A percentile compares a stretch with the other conserved stretches of the same genome.
Conservation (phyloP, 2,888 invertebrate genomes). For the Scaptomyza caliginosa region DNA sequence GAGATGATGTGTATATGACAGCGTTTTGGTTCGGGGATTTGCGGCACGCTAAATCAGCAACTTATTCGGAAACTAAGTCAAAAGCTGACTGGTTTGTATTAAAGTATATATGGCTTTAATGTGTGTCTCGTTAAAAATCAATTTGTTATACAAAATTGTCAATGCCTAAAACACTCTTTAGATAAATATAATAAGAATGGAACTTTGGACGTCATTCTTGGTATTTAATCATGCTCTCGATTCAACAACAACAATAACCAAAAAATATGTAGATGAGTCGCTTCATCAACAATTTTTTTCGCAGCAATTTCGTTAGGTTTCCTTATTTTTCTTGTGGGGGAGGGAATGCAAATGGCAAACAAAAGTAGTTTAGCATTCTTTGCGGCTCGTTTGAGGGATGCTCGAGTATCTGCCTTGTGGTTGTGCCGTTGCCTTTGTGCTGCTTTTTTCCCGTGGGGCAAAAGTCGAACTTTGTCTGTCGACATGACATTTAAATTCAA, state of each 20-base stretch:
- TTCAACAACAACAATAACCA: conserved; percentile 24
- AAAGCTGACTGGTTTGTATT: not conserved
- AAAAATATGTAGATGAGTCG: conserved; percentile 69
- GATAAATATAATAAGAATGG: conserved; percentile 36
- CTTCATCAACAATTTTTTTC: conserved; percentile 56
- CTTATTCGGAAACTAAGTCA: conserved; percentile 23
- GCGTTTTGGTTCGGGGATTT: conserved; percentile 19
- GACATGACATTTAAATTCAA: conserved; percentile 72
- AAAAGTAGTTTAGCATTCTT: conserved; percentile 73
- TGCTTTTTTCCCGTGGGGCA: not conserved
- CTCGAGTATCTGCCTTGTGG: conserved; percentile 33
- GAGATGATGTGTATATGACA: conserved; percentile 10
- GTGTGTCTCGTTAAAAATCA: conserved; percentile 48
- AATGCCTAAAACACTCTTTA: conserved; percentile 43
- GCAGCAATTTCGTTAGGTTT: conserved; percentile 60
- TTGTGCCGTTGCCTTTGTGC: conserved; percentile 3
- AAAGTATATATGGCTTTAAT: not conserved
- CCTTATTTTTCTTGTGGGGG: not conserved
- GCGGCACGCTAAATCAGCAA: conserved; percentile 12
- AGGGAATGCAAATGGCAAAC: conserved; percentile 65
- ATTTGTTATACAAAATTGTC: conserved; percentile 27
- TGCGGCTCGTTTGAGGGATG: conserved; percentile 65
- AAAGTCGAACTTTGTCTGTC: conserved; percentile 31
- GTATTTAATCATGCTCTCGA: conserved; percentile 66
- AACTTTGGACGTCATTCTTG: conserved; percentile 50